Conservation (phyloP, 2,888 invertebrate genomes). For the Cheilosia scutellata region DNA sequence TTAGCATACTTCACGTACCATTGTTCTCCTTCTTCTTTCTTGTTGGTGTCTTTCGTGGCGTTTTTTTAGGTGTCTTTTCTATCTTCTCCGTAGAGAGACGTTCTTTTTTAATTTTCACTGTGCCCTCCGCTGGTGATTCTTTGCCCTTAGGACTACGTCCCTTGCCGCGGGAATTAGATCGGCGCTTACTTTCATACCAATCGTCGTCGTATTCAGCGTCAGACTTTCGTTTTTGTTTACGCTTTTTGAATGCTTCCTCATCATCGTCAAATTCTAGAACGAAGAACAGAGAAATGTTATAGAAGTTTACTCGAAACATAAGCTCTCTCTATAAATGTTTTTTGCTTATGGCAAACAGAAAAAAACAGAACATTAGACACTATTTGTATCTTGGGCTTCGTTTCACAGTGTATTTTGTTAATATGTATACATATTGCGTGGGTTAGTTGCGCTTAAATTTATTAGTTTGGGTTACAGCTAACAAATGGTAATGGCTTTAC, state of each 20-base stretch:
- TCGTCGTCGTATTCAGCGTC: constrained; percentile 84
- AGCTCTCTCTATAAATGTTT: background rate
- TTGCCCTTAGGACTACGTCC: constrained; percentile 81
- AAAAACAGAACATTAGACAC: too few species aligned
- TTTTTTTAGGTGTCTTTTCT: constrained; percentile 75
- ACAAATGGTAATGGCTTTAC: too few species aligned
- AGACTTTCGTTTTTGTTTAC: constrained; percentile 82
- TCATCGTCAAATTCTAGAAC: constrained; percentile 82
- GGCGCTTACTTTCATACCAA: constrained; percentile 82
- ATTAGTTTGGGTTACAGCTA: too few species aligned
- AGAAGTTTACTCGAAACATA: constrained; percentile 16
- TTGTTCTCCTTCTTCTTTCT: constrained; percentile 80
- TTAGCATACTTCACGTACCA: constrained; percentile 75
- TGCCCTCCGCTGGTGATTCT: constrained; percentile 80
- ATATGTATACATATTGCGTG: too few species aligned
- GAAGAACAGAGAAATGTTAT: constrained; percentile 26
- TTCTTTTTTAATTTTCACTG: constrained; percentile 82
- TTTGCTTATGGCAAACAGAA: constrained; percentile 2
- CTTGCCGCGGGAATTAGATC: constrained; percentile 80
- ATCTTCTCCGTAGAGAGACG: constrained; percentile 80
- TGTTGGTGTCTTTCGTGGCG: constrained; percentile 81
- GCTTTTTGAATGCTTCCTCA: constrained; percentile 81
- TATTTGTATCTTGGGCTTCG: too few species aligned
- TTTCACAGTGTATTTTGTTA: too few species aligned
- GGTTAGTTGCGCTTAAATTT: too few species aligned